These are phyloP conservation scores for Ictalurus punctatus DNA, from an alignment of 2,113 vertebrate species.

Conservation along the genomic window DNA sequence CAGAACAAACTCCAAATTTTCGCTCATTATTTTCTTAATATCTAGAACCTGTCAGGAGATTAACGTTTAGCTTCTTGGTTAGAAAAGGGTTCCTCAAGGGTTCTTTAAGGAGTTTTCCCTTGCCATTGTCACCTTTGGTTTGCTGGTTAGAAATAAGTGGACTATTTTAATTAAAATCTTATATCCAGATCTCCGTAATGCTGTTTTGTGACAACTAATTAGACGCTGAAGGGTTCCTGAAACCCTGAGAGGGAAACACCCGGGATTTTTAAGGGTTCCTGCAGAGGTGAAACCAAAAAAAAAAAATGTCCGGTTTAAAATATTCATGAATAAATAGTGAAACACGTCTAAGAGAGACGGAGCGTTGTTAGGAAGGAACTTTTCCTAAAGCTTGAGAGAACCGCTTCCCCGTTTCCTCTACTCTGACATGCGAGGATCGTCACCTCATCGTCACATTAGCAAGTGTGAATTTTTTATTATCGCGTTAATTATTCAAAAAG, in stretches of 20 bases:
- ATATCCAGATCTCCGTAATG: not conserved
- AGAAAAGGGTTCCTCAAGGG: no score
- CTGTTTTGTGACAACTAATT: not conserved
- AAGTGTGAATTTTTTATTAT: conserved; percentile 72
- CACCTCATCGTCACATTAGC: conserved; percentile 55
- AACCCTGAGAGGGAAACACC: not conserved
- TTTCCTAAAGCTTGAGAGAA: not conserved
- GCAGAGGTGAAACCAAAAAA: not conserved
- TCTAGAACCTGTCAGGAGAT: no score
- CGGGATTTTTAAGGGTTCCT: not conserved
- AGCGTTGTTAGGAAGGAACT: not conserved
- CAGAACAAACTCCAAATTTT: no score
- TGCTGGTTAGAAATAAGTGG: no score
- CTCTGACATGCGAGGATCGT: not conserved
- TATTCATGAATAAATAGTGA: conserved; percentile 5
- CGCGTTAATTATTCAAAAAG: conserved; percentile 70
- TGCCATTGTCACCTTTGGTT: no score
- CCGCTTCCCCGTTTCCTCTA: not conserved
- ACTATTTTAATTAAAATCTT: not conserved
- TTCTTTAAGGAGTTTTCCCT: no score
- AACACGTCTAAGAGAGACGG: not conserved
- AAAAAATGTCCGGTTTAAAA: not conserved
- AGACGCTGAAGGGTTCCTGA: not conserved
- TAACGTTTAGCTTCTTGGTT: no score
- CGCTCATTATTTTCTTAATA: no score